A percentile compares a stretch with the other conserved stretches of the same genome.
These are phyloP conservation scores for Trachymyrmex cornetzi DNA, from an alignment of 1,140 invertebrate genomes.

Conservation along the genomic window DNA sequence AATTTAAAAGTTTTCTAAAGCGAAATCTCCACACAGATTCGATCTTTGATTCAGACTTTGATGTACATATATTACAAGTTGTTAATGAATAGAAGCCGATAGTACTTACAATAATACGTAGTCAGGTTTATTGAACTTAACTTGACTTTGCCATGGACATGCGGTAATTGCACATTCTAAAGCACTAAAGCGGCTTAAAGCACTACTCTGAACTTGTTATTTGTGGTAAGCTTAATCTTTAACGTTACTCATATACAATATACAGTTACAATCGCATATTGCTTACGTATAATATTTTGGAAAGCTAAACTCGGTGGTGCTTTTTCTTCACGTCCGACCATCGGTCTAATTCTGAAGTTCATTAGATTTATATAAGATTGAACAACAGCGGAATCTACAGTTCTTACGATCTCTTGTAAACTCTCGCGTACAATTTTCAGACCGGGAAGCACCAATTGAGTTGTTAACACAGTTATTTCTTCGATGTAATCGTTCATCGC, in stretches of 20 bases:
- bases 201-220: neutral
- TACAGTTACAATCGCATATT: neutral
- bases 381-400: constrained; percentile 88
- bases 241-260: neutral
- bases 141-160: neutral
- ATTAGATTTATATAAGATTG: constrained; percentile 88
- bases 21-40: neutral
- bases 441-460: constrained; percentile 88
- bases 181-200: neutral
- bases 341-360: constrained; percentile 87
- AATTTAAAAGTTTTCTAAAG: neutral
- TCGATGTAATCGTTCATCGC: constrained; percentile 72
- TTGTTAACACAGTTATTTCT: constrained; percentile 85
- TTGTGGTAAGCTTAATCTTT: neutral
- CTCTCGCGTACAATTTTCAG: constrained; percentile 85
- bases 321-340: constrained; percentile 87
- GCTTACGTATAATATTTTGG: constrained; percentile 86
- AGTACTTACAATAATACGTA: neutral
- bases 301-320: constrained; percentile 86
- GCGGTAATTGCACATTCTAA: neutral
- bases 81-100: neutral
- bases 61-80: neutral
- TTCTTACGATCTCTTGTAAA: constrained; percentile 87
- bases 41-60: neutral
- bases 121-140: neutral